Evolutionary conservation across 2,113 vertebrate genomes (phyloP), one percentile per base, ranked within the genome.

Genomic region (Trematomus loennbergii): DNA sequence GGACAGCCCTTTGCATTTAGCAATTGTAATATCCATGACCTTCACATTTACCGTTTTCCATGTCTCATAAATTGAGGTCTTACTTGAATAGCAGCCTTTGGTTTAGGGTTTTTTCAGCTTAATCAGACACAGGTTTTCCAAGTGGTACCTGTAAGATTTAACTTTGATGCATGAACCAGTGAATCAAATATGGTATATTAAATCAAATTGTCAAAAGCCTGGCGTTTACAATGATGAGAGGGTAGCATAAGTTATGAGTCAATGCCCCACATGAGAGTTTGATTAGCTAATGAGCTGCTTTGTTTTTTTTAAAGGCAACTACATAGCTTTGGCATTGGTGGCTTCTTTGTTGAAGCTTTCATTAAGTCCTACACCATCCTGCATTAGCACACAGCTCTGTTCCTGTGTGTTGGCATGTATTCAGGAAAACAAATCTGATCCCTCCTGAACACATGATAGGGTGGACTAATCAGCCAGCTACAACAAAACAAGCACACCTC

Each of bases 381-480:
- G 69, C 53, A 63, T 72, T 53, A 67, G 40, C 22, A 52, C 72
- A 54, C 57, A 64, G 65, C 46, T 53, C 40, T 78, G 52, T 50
- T 67, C 82, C 53, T 77, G 49, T 73, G 25, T 61, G 67, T 78
- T 88, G 81, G 73, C 77, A 58, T 64, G 43, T 78, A 76, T 76
- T 68, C 86, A 87, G 68, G 20, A 77, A 88, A 84, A 71, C 82
- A 61, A 64, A 71, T 67, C 49, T 22, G 12, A 86, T 80, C 78
- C 81, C 77, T 75, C 69, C 81, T 73, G 76, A 84, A 83, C 70
- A 79, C 62, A 73, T 67, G 61, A 60, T 59, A 82, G 61, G 33
- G 11, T 78, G 46, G 67, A 82, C 74, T 68, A 81, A 82, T 86
- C 73, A 89, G 48, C 68, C 69, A 79, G 20, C 62, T 72, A 66